phyloP scores from a whole-genome alignment of 2,113 vertebrate genomes.

The Apteryx owenii region DNA sequence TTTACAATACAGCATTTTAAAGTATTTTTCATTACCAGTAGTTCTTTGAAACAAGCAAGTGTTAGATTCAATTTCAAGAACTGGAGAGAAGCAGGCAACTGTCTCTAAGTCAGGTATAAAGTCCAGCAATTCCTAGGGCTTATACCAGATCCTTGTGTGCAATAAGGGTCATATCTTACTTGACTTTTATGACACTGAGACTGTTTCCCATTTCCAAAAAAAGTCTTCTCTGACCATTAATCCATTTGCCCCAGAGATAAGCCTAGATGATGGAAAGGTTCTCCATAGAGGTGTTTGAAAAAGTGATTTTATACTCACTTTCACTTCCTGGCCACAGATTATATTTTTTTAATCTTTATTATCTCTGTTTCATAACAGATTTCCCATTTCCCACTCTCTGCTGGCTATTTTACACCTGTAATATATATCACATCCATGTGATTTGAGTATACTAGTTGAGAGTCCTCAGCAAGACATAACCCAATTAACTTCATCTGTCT shows the following conservation, averaged over 20 bases:
- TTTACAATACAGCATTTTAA: neutral
- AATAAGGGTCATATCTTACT: neutral
- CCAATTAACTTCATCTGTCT: slow-evolving; percentile 24
- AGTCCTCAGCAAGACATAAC: slow-evolving; percentile 24
- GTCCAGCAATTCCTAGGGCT: neutral
- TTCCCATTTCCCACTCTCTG: neutral
- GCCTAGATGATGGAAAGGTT: neutral
- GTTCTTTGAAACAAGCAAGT: neutral
- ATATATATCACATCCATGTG: neutral
- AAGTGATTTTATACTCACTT: neutral
- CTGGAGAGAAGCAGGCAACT: neutral
- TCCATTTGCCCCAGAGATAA: neutral
- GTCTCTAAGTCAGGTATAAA: accelerated
- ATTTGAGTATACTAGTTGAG: neutral
- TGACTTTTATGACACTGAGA: neutral
- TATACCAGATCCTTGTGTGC: neutral
- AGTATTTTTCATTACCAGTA: neutral
- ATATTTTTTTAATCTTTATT: neutral
- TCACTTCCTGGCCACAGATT: neutral
- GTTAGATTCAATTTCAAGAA: neutral
- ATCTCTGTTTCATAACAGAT: neutral
- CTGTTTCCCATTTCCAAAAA: neutral
- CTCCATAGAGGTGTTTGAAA: neutral
- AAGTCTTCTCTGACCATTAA: neutral
- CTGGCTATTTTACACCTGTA: neutral